Base-by-base conservation (phyloP, 2,113 vertebrate genomes). In the Narcine bancroftii region DNA sequence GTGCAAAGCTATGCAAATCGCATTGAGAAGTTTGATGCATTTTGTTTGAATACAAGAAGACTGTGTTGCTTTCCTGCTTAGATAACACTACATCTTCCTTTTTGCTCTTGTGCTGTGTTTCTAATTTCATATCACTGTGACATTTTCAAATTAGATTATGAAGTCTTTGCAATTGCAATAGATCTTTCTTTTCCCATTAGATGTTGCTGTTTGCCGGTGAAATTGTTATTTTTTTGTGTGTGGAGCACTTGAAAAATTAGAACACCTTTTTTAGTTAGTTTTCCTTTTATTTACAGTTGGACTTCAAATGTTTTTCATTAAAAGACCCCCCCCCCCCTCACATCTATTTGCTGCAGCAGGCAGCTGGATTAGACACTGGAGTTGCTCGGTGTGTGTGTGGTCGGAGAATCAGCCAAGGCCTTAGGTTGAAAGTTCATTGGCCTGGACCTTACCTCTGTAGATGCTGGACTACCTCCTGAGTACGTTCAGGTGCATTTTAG, bases 71-170 rank as follows among this genome's bases (percentile, higher is more conserved):
- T 63, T 50, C 5, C 33, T 60, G 33, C 53, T 21, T 2, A n/a
- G 53, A 63, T 63, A 60, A 60, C 81, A 60, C 36, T 87, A 36
- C 26, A 87, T 87, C 81, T 87, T 36, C 33, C 17, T 19, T n/a
- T 87, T 83, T 83, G 15, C 29, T 53, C 45, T 79, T 83, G 47
- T 56, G 33, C 13, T 36, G 33, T 63, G 21, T 60, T 53, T 26
- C n/a, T 87, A 87, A 39, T 87, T 87, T 63, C 53, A 60, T 60
- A 53, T 60, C 50, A 6, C 81, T 4, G 36, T 36, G 50, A 10
- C 29, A 87, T 87, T 56, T 60, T 87, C 53, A 87, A 87, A 87
- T 60, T 87, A 87, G 81, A 56, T 87, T 60, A 33, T 47, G 50
- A 13, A 87, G 53, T 87, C 60, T 36, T 36, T 60, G 81, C 56